A percentile compares a stretch with the other conserved stretches of the same genome.
Conservation (phyloP, 2,888 invertebrate genomes). For the Chaitophorus viminalis region DNA sequence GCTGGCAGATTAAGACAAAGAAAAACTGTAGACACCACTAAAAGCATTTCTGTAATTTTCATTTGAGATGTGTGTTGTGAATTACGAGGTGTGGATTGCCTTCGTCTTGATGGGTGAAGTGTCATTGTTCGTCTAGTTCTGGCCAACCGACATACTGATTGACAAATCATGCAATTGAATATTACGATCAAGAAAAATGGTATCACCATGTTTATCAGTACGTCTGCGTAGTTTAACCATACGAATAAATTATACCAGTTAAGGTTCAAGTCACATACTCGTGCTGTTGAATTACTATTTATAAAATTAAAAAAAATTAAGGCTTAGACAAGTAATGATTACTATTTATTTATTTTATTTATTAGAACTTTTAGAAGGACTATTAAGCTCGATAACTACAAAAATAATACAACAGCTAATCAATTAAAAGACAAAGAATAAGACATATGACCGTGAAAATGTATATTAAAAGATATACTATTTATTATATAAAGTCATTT, state of each 20-base stretch:
- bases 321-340: not conserved
- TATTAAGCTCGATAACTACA: no score
- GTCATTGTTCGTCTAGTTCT: constrained; percentile 65
- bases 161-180: constrained; percentile 77
- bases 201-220: constrained; percentile 77
- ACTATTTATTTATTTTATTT: no score
- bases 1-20: constrained; percentile 81
- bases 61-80: constrained; percentile 70
- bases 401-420: no score
- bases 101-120: constrained; percentile 53
- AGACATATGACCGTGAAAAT: no score
- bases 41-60: constrained; percentile 83
- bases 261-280: constrained; percentile 69
- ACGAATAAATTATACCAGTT: constrained; percentile 72
- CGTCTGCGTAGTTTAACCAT: constrained; percentile 78
- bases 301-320: not conserved
- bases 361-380: no score
- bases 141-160: constrained; percentile 75
- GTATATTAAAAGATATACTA: no score
- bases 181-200: constrained; percentile 78
- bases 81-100: constrained; percentile 38
- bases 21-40: constrained; percentile 83
- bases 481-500: no score
- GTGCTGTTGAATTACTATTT: constrained; percentile 66
- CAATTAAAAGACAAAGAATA: no score